Evolutionary conservation across 2,888 invertebrate species (phyloP), one percentile per base, ranked within the genome.

Genomic region (Hipparchia sbordonii): DNA sequence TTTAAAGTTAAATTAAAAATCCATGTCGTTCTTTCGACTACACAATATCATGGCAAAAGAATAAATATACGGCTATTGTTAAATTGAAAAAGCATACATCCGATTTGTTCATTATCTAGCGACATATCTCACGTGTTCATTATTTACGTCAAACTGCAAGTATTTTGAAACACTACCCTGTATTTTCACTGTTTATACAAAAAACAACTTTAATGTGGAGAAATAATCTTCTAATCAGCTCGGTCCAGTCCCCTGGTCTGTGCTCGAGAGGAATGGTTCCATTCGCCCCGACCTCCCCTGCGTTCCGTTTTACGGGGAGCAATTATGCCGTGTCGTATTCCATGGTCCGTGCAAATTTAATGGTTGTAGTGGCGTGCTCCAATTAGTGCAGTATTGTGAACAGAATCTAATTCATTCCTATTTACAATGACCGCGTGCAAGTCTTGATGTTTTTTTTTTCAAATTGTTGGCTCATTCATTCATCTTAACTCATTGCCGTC

Each of bases 141-240:
- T 88, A 88, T 83, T 87, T 83, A 84, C 84, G 82, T 77, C 84
- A 85, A 87, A 87, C 88, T 87, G 86, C 86, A 87, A 85, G 82
- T 83, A 80, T 80, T 79, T 72, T 75, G 62, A 69, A 75, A 85
- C 80, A 83, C 82, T 80, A 77, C 75, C 78, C 51, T n/a, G 23
- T 12, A 61, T 54, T 33, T 13, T 12, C 39, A 23, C n/a, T 67
- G 33, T 45, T n/a, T n/a, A 39, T 12, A 56, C n/a, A 57, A 71
- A 65, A 60, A 67, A 13, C 23, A 52, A 52, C 70, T 48, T 51
- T 77, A 76, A 69, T 13, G 7, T 45, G 3, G 6, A 7, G 33
- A 4, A n/a, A 69, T 73, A 78, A 63, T 77, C 75, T 73, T 66
- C 48, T 57, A 57, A 73, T 13, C 66, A 9, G 33, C 51, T 52